These are phyloP conservation scores for Ibidorhyncha struthersii DNA, from an alignment of 2,113 vertebrate species.

Conservation along the genomic window DNA sequence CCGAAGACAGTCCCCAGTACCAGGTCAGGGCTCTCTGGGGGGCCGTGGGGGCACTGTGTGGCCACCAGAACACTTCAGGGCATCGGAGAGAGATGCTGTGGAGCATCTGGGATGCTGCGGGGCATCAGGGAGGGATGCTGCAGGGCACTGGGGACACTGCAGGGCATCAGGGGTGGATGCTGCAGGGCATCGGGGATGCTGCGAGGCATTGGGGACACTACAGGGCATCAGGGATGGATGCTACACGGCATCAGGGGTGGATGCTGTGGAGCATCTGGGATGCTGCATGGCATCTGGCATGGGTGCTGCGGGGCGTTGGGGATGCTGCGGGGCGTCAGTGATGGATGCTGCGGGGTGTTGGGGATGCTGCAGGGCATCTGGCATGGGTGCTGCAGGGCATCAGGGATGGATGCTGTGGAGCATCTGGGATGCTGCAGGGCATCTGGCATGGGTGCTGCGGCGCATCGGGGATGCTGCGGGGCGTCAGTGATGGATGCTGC, in stretches of 20 bases:
- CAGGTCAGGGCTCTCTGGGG: conserved; percentile 65
- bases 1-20: conserved; percentile 74
- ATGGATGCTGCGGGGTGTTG: too few relatives aligned
- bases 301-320: accelerated
- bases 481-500: not conserved
- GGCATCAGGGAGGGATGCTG: not conserved
- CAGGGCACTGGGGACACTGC: too few relatives aligned
- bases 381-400: too few relatives aligned
- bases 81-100: too few relatives aligned
- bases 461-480: too few relatives aligned
- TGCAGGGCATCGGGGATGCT: not conserved
- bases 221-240: too few relatives aligned
- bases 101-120: not conserved
- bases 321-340: too few relatives aligned
- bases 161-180: accelerated
- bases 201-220: not conserved
- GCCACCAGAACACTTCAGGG: not conserved
- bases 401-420: too few relatives aligned
- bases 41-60: accelerated
- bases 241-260: too few relatives aligned
- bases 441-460: not conserved
- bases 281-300: too few relatives aligned
- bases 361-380: too few relatives aligned
- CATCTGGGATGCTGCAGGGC: not conserved
- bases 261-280: too few relatives aligned